These are phyloP conservation scores for Heliconius ismenius DNA, from an alignment of 2,888 invertebrate species.

Conservation along the genomic window DNA sequence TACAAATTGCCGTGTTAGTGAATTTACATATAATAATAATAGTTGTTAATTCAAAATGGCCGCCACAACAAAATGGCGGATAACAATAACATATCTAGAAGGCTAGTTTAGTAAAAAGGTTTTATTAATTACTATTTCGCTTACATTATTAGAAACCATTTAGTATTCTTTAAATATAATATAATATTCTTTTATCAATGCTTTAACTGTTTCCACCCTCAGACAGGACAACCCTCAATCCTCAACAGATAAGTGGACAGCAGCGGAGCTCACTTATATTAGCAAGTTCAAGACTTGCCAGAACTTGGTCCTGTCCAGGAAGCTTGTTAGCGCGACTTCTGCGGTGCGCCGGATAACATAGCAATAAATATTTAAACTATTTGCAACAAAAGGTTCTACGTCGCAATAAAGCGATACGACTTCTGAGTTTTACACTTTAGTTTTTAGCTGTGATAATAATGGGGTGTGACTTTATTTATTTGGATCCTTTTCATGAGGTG, in stretches of 20 bases:
- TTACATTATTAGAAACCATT: too few species aligned
- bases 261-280: constrained; percentile 52
- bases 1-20: background rate
- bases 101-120: too few species aligned
- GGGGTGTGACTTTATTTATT: background rate
- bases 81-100: too few species aligned
- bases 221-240: constrained; percentile 15
- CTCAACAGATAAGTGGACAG: constrained; percentile 27
- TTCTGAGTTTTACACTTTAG: constrained; percentile 17
- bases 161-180: background rate
- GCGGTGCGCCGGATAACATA: constrained; percentile 67
- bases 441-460: background rate
- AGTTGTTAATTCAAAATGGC: too few species aligned
- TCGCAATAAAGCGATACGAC: constrained; percentile 35
- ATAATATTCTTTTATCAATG: background rate
- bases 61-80: too few species aligned
- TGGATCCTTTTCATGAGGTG: background rate
- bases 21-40: too few species aligned
- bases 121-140: too few species aligned
- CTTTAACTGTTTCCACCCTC: background rate
- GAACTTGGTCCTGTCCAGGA: constrained; percentile 56
- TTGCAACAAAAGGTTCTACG: constrained; percentile 43
- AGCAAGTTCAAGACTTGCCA: constrained; percentile 58
- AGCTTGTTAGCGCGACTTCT: constrained; percentile 73
- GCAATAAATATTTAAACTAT: constrained; percentile 66